phyloP scores from a whole-genome alignment of 64 coral and sea anemone species.

The Platygyra sinensis region DNA sequence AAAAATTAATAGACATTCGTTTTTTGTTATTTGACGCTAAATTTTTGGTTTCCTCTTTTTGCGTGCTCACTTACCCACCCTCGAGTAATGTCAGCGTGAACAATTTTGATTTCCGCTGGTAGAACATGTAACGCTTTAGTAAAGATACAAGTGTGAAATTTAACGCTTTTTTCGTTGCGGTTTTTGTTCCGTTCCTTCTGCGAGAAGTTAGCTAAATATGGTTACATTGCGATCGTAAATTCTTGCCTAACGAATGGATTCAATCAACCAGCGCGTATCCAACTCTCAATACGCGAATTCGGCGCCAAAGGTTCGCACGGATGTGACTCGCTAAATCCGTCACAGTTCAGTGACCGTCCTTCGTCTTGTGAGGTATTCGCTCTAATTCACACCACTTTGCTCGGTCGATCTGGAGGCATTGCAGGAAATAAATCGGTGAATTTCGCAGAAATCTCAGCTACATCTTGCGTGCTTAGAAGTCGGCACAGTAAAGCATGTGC shows the following conservation, averaged over 20 bases:
- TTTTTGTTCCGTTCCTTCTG: constrained; percentile 25
- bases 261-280: constrained; percentile 76
- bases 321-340: constrained; percentile 18
- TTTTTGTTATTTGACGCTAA: constrained; percentile 61
- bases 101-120: constrained; percentile 69
- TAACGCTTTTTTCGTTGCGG: constrained; percentile 19
- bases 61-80: constrained; percentile 21
- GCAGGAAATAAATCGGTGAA: constrained; percentile 33
- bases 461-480: constrained; percentile 96
- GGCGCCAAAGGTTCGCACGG: constrained; percentile 75
- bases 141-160: constrained; percentile 40
- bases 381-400: not conserved
- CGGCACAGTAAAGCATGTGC: constrained; percentile 96
- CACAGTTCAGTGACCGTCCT: constrained; percentile 24
- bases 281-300: constrained; percentile 66
- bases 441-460: constrained; percentile 62
- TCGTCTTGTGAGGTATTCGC: constrained; percentile 31
- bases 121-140: constrained; percentile 26
- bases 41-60: constrained; percentile 43
- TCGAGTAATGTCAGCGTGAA: constrained; percentile 53
- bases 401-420: constrained; percentile 10
- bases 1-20: constrained; percentile 46
- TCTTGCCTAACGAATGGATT: constrained; percentile 58
- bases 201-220: constrained; percentile 33
- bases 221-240: constrained; percentile 17